Evolutionary conservation across 2,888 invertebrate species (phyloP).

Genomic region (Marronus borbonicus): DNA sequence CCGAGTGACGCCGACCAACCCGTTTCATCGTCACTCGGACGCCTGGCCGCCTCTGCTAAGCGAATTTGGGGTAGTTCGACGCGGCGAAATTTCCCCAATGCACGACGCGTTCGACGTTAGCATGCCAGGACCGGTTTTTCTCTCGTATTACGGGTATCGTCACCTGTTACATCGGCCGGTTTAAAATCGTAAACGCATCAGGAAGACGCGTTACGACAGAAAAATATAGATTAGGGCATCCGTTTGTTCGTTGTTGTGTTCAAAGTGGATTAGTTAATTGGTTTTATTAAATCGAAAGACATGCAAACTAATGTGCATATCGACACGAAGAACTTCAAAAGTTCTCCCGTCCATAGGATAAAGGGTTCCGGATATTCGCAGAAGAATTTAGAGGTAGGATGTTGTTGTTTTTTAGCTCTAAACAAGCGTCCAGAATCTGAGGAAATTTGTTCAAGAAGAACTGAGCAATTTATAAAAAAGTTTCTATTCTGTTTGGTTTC

Average conservation of each 20-base stretch:
- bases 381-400: conserved; percentile 73
- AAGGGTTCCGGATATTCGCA: conserved; percentile 70
- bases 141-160: conserved; percentile 36
- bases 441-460: no score
- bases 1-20: conserved; percentile 60
- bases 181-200: neutral
- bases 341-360: conserved; percentile 76
- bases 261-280: no score
- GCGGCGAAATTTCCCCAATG: conserved; percentile 58
- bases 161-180: conserved; percentile 48
- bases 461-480: no score
- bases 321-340: conserved; percentile 78
- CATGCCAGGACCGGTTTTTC: neutral
- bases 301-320: conserved; percentile 87
- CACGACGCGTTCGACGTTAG: neutral
- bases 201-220: no score
- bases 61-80: conserved; percentile 60
- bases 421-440: no score
- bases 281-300: conserved; percentile 49
- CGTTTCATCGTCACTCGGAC: conserved; percentile 50
- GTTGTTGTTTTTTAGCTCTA: conserved; percentile 58
- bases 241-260: no score
- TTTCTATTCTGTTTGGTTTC: no score
- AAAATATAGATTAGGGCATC: no score
- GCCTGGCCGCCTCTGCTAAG: neutral